Percentiles rank a stretch among this genome's conserved stretches.
These are phyloP conservation scores for Ptyas mucosa DNA, from an alignment of 2,113 vertebrate species.

Conservation along the genomic window DNA sequence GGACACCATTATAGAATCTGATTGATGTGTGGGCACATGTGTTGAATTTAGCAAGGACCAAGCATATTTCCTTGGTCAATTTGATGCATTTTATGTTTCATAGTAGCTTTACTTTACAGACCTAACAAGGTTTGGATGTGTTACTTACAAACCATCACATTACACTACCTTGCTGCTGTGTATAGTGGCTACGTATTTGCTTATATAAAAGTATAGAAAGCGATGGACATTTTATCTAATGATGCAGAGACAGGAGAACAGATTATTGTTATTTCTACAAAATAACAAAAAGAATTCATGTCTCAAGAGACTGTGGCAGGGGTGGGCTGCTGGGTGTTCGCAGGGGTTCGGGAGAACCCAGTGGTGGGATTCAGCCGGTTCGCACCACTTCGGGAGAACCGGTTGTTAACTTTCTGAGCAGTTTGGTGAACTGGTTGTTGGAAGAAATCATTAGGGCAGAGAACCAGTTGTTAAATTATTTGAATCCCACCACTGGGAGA, in stretches of 20 bases:
- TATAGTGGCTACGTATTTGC: not conserved
- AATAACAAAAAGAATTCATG: not conserved
- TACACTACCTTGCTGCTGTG: not conserved
- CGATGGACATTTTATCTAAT: not conserved
- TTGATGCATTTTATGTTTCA: not conserved
- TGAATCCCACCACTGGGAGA: too few species aligned
- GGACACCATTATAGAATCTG: not conserved
- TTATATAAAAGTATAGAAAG: not conserved
- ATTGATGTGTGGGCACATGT: not conserved
- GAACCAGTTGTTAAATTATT: too few species aligned
- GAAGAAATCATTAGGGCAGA: too few species aligned
- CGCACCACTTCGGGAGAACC: too few species aligned
- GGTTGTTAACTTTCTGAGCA: too few species aligned
- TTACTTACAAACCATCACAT: not conserved
- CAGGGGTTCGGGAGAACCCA: too few species aligned
- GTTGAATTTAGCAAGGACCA: not conserved
- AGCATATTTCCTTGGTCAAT: not conserved
- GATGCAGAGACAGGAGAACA: not conserved
- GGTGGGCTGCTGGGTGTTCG: too few species aligned
- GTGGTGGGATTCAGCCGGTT: too few species aligned
- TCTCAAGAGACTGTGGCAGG: not conserved
- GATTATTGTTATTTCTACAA: not conserved
- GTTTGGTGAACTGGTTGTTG: too few species aligned
- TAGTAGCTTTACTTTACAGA: not conserved
- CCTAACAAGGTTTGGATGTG: not conserved